These are phyloP conservation scores for Mystacornis crossleyi DNA, from an alignment of 2,113 vertebrate genomes.

Conservation along the genomic window DNA sequence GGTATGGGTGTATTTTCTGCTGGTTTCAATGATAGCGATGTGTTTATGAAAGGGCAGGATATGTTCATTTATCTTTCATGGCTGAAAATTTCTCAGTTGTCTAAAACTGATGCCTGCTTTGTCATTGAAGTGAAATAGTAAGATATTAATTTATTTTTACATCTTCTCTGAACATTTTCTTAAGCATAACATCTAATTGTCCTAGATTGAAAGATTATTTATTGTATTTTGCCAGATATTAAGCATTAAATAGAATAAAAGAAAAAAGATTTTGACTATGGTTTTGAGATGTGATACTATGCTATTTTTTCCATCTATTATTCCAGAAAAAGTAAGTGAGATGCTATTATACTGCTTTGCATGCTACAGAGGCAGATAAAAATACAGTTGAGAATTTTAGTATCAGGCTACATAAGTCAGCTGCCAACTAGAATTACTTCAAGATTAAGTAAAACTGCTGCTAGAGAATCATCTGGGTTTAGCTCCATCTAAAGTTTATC, in stretches of 20 bases:
- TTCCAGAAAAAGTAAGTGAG: not conserved
- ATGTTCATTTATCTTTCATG: not conserved
- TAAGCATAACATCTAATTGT: slow-evolving; percentile 38
- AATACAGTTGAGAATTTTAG: not conserved
- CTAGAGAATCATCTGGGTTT: not conserved
- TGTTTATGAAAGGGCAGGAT: not conserved
- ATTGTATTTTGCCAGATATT: slow-evolving; percentile 22
- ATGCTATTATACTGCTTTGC: not conserved
- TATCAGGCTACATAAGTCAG: not conserved
- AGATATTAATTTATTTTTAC: slow-evolving; percentile 52
- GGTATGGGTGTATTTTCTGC: not conserved
- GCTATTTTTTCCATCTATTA: not conserved
- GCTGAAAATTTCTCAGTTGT: not conserved
- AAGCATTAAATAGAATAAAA: slow-evolving; percentile 49
- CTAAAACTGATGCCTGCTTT: slow-evolving; percentile 6
- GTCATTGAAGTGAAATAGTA: slow-evolving; percentile 2
- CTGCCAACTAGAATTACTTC: not conserved
- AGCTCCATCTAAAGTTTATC: not conserved
- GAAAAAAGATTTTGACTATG: slow-evolving; percentile 15
- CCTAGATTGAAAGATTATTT: slow-evolving; percentile 32
- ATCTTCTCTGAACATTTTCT: slow-evolving; percentile 40
- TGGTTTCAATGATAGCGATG: not conserved
- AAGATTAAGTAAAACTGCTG: not conserved
- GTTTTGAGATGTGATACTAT: not conserved
- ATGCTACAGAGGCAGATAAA: not conserved